These are phyloP conservation scores for Macrotrachela quadricornifera DNA, from an alignment of 1,140 invertebrate species.

Conservation along the genomic window DNA sequence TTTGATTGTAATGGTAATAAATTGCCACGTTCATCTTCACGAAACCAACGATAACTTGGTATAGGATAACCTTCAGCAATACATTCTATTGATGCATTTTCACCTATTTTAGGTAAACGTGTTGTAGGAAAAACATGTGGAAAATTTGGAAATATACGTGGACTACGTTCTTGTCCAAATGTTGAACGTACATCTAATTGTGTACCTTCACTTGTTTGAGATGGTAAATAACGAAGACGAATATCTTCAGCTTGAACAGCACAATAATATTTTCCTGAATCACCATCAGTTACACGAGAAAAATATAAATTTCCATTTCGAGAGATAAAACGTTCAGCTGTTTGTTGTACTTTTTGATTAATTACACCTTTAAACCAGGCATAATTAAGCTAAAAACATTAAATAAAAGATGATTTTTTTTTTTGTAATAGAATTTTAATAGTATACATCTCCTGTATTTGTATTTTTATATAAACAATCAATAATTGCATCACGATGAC, in stretches of 20 bases:
- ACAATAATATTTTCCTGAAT: conserved; percentile 72
- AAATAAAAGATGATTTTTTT: no score
- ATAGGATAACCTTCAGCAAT: conserved; percentile 46
- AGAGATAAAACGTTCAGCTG: conserved; percentile 76
- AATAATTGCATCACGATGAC: neutral
- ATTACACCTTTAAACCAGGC: conserved; percentile 65
- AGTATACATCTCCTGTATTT: conserved; percentile 7
- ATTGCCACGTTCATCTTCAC: conserved; percentile 22
- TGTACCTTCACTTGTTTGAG: conserved; percentile 4
- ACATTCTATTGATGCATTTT: conserved; percentile 16
- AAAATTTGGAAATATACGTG: conserved; percentile 6
- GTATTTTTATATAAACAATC: conserved; percentile 9
- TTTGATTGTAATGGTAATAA: conserved; percentile 6
- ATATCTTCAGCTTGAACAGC: conserved; percentile 49
- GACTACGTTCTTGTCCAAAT: conserved; percentile 2
- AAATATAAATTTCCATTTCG: conserved; percentile 79
- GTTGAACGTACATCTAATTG: neutral
- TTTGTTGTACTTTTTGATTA: conserved; percentile 32
- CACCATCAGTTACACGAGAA: conserved; percentile 68
- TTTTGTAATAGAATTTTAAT: no score
- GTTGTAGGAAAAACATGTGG: conserved; percentile 7
- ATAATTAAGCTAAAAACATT: conserved; percentile 1
- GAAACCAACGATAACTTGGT: conserved; percentile 6
- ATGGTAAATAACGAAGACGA: conserved; percentile 5
- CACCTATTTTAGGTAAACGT: conserved; percentile 13